Evolutionary conservation across 2,888 invertebrate genomes (phyloP).

Genomic region (Mythimna impura): DNA sequence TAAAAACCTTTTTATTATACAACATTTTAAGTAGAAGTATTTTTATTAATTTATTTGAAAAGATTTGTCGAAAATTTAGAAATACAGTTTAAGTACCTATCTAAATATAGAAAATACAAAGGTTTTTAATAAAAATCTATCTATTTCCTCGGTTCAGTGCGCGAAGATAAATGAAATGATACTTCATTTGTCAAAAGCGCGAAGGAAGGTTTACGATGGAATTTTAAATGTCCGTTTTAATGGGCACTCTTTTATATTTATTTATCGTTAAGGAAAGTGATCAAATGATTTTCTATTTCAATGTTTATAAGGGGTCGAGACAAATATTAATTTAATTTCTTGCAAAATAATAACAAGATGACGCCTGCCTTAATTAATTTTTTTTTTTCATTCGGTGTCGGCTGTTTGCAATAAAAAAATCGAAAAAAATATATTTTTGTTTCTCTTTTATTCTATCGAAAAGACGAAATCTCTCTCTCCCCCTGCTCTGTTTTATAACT

Average conservation of each 20-base stretch:
- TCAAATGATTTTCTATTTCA: conserved; percentile 31
- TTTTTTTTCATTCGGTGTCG: background rate
- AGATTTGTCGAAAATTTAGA: background rate
- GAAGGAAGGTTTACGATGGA: conserved; percentile 39
- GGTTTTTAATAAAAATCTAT: conserved; percentile 24
- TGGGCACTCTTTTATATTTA: conserved; percentile 35
- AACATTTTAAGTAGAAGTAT: background rate
- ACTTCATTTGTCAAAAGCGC: conserved; percentile 55
- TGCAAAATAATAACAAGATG: background rate
- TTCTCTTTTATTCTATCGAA: background rate
- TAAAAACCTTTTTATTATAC: too few relatives aligned
- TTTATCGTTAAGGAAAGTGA: conserved; percentile 18
- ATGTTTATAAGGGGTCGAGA: background rate
- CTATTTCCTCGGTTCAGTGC: conserved; percentile 12
- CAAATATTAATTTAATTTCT: conserved; percentile 9
- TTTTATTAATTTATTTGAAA: too few relatives aligned
- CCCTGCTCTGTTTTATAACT: too few relatives aligned
- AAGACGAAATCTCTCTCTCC: too few relatives aligned
- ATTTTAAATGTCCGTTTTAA: conserved; percentile 36
- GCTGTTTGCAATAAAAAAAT: background rate
- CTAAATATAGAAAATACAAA: conserved; percentile 6
- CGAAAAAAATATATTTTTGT: background rate
- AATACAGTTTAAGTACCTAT: background rate
- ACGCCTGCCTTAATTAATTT: background rate
- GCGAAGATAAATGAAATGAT: conserved; percentile 49